Percentiles rank a stretch among this genome's conserved stretches.
Conservation (phyloP, 2,113 vertebrate genomes). For the Hemichromis elongatus region DNA sequence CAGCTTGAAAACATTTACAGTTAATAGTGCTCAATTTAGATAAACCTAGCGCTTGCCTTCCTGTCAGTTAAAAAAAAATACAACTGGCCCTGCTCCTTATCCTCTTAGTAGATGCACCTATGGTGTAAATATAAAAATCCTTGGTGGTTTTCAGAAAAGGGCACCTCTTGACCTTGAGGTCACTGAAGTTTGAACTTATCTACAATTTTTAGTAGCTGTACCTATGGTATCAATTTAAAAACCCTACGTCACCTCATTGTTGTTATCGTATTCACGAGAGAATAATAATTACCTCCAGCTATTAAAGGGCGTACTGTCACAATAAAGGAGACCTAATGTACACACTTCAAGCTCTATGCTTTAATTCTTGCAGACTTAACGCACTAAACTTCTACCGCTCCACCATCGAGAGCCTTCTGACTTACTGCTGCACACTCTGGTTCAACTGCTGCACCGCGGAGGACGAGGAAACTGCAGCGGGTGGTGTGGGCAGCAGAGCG, state of each 20-base stretch:
- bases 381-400: too few species aligned
- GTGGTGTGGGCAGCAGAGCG: too few species aligned
- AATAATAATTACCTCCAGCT: not conserved
- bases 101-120: not conserved
- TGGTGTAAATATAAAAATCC: not conserved
- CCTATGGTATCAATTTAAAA: not conserved
- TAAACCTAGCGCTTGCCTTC: not conserved
- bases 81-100: not conserved
- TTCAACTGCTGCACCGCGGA: too few species aligned
- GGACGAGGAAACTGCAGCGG: too few species aligned
- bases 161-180: not conserved
- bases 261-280: not conserved
- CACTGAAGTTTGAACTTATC: not conserved
- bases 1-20: not conserved
- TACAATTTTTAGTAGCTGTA: not conserved
- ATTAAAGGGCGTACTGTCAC: not conserved
- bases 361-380: not conserved
- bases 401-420: too few species aligned
- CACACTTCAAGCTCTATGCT: not conserved
- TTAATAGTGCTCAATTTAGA: not conserved
- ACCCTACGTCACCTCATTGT: not conserved
- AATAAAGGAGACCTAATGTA: not conserved
- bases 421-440: too few species aligned
- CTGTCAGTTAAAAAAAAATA: not conserved
- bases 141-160: not conserved